phyloP scores from a whole-genome alignment of 2,888 invertebrate genomes.

The Mellilla xanthometata region DNA sequence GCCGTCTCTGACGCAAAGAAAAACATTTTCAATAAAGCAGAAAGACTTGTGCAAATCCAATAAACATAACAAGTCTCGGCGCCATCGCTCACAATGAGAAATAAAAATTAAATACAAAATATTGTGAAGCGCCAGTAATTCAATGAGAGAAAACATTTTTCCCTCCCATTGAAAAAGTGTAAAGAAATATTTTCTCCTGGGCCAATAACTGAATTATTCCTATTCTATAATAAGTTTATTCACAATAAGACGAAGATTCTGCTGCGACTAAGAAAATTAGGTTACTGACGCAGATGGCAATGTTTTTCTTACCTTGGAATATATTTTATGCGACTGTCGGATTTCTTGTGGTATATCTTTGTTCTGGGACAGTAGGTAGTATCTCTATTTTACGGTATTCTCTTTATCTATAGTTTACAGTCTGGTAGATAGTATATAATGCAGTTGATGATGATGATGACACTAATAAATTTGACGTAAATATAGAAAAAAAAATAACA shows the following conservation, averaged over 20 bases:
- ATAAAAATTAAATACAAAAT: slow-evolving; percentile 75
- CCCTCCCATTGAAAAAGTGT: slow-evolving; percentile 42
- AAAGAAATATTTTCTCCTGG: slow-evolving; percentile 45
- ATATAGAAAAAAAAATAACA: too few species aligned
- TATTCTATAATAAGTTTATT: slow-evolving; percentile 76
- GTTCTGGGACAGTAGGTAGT: too few species aligned
- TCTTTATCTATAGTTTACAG: too few species aligned
- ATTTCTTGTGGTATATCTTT: too few species aligned
- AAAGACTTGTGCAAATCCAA: slow-evolving; percentile 50
- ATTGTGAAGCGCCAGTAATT: slow-evolving; percentile 71
- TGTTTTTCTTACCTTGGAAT: neutral
- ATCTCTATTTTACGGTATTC: too few species aligned
- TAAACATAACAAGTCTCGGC: slow-evolving; percentile 44
- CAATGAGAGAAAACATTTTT: slow-evolving; percentile 62
- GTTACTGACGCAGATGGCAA: slow-evolving; percentile 21
- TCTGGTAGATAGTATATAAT: too few species aligned
- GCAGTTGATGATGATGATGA: too few species aligned
- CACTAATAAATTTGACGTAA: too few species aligned
- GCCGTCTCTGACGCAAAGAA: slow-evolving; percentile 17
- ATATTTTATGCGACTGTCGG: neutral
- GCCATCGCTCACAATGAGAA: slow-evolving; percentile 61
- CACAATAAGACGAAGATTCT: slow-evolving; percentile 60
- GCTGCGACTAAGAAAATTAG: slow-evolving; percentile 35
- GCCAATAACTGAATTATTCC: slow-evolving; percentile 70
- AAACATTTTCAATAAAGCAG: slow-evolving; percentile 23